Conservation (phyloP, 2,797 vertebrate species). For the Syngnathus rostellatus region DNA sequence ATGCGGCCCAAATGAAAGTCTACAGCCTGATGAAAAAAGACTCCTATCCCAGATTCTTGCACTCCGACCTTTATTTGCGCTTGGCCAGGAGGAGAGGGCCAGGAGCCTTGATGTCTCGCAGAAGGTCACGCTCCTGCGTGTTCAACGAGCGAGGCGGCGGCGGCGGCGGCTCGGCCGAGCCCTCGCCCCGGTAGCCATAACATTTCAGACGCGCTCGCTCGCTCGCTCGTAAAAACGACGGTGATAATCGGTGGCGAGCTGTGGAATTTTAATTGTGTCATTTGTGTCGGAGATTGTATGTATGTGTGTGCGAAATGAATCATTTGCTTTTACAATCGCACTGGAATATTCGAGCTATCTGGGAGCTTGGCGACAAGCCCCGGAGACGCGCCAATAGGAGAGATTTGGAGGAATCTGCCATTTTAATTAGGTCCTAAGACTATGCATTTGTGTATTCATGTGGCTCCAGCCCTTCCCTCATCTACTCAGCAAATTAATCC, state of each 20-base stretch:
- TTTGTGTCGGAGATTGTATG: constrained; percentile 10
- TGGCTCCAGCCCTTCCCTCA: neutral
- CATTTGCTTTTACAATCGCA: constrained; percentile 11
- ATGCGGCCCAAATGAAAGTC: constrained; percentile 79
- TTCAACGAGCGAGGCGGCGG: constrained; percentile 73
- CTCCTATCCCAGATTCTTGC: constrained; percentile 87
- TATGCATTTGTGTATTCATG: neutral
- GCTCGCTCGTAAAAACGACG: neutral
- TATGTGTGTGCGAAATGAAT: constrained; percentile 23
- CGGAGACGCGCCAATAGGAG: neutral
- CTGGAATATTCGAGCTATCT: neutral
- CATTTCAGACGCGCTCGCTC: neutral
- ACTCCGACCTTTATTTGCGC: constrained; percentile 77
- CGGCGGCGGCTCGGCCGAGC: constrained; percentile 54
- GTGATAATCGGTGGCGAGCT: constrained; percentile 2
- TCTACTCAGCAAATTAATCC: neutral
- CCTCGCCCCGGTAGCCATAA: constrained; percentile 62
- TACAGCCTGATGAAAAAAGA: constrained; percentile 93
- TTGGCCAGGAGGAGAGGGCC: constrained; percentile 68
- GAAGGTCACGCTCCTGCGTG: constrained; percentile 87
- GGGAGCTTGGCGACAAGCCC: neutral
- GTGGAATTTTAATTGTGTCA: constrained; percentile 7
- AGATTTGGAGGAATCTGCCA: constrained; percentile 4
- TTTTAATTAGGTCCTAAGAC: neutral
- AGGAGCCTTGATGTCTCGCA: constrained; percentile 66